Evolutionary conservation across 2,888 invertebrate species (phyloP), one percentile per base, ranked within the genome.

Genomic region (Mesorhabditis belari): DNA sequence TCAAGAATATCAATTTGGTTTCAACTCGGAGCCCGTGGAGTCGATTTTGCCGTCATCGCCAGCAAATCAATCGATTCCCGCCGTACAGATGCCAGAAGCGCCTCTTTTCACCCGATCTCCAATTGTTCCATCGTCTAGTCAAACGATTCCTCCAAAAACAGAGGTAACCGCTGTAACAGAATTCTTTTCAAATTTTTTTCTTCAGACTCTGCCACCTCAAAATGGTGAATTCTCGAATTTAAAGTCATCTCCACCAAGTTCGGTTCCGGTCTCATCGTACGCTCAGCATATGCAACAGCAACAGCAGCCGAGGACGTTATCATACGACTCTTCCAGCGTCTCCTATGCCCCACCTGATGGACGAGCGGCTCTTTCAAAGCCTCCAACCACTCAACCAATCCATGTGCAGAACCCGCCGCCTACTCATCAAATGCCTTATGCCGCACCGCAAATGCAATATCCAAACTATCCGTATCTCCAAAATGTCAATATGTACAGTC

Each of bases 401-500:
- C 12, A 35, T n/a, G 44, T 35, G 12, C 44, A 1, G 44, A 35
- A 35, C 23, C 67, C 64, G 26, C 66, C 61, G 12, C 68, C 59
- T 26, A 65, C 61, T n/a, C 67, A 63, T n/a, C 67, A 61, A 35
- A 60, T 62, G 59, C 57, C 67, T 28, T 65, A 67, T 61, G 49
- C 61, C 24, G 62, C 68, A 17, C 67, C 66, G 27, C 57, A 65
- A 51, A 27, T 60, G 50, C 67, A 65, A 12, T 70, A 66, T 28
- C 60, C 55, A 24, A 53, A 62, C 21, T 66, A 64, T 54, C 58
- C 60, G 0, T n/a, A n/a, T n/a, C n/a, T n/a, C n/a, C 59, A 61
- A 4, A 67, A 71, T 59, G 65, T 69, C 62, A 62, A 63, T 52
- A 70, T 68, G 68, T 73, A 71, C 63, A 67, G 59, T 51, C 73